Base-by-base conservation (phyloP, 2,797 vertebrate species). In the Microctenopoma stevenorrisi region DNA sequence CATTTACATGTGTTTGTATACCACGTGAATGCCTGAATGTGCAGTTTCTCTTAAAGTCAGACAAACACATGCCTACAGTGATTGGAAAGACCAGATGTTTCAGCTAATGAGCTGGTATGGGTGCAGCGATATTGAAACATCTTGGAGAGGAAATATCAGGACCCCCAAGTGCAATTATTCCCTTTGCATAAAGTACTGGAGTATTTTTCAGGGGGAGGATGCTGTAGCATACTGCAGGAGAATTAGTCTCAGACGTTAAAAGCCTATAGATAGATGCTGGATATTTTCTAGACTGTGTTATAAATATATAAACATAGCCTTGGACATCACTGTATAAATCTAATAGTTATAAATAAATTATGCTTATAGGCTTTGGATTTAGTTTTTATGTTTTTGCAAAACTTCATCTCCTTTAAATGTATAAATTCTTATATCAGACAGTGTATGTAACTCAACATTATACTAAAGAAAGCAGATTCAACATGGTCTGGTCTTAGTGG, bases 121-220 rank as follows among this genome's bases (percentile, higher is more conserved):
- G 72, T 84, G 74, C 74, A 72, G 54, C 74, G 43, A 47, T 64
- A 84, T 75, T 82, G 72, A 76, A 49, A 80, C 72, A 68, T 79
- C 54, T 74, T 48, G 48, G 59, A 79, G 74, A 80, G 76, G 64
- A 79, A 80, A 75, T 83, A 78, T 81, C 82, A 81, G 50, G 48
- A 59, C 47, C 72, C 85, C 72, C 64, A 79, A 67, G 76, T 76
- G 80, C 68, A 89, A 81, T 88, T 83, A 86, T 85, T 89, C 80
- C 83, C 74, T 79, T 64, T 74, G 77, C 80, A 84, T 66, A 69
- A 78, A 76, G 78, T 75, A 63, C 69, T 83, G 55, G 74, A 78
- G 72, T 78, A 52, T 73, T 72, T 74, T 81, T 79, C 69, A 15
- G 22, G 44, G 38, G 14, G 13, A 51, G n/a, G 61, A 57, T 13